Base-by-base conservation (phyloP, 1,140 invertebrate genomes). In the Ectropis grisescens region DNA sequence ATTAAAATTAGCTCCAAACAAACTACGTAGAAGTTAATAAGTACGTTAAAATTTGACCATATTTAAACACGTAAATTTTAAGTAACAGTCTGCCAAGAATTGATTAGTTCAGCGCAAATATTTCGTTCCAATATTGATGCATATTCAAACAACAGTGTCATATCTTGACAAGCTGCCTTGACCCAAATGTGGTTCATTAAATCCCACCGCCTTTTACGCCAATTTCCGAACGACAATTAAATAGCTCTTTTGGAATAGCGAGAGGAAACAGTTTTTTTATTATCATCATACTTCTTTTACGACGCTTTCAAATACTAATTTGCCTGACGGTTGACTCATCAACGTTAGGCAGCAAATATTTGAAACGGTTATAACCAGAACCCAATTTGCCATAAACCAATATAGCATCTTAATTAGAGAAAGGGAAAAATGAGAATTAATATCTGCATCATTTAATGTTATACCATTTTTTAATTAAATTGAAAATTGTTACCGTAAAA, bases 161-260 rank as follows among this genome's bases (percentile, higher is more conserved):
- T 15, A 5, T 25, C 9, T 41, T 30, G 2, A 13, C 38, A 45
- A 44, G 34, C 41, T 57, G 33, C 64, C 64, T 74, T 68, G 66
- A 60, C 64, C 64, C 41, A 33, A 70, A 66, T 68, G 50, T 54
- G 45, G 24, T 51, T 60, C 64, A 61, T 67, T 67, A 65, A 61
- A 67, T 69, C 62, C 58, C 46, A 57, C 52, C 50, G 49, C 41
- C 38, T 50, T 47, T 57, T 55, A 53, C 50, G 38, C 39, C 49
- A 51, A 61, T 57, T 50, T 47, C 46, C 45, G 44, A 47, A 50
- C 48, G 48, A 60, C 54, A 61, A 68, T 64, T 59, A 66, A 60
- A 62, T 41, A 29, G 48, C 51, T 49, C 51, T 44, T 54, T 46
- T 38, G 38, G 33, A 42, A 44, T 58, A 48, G 50, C 29, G 38